Evolutionary conservation across 2,797 vertebrate genomes (phyloP), one percentile per base, ranked within the genome.

Genomic region (Pangasius mekongensis): DNA sequence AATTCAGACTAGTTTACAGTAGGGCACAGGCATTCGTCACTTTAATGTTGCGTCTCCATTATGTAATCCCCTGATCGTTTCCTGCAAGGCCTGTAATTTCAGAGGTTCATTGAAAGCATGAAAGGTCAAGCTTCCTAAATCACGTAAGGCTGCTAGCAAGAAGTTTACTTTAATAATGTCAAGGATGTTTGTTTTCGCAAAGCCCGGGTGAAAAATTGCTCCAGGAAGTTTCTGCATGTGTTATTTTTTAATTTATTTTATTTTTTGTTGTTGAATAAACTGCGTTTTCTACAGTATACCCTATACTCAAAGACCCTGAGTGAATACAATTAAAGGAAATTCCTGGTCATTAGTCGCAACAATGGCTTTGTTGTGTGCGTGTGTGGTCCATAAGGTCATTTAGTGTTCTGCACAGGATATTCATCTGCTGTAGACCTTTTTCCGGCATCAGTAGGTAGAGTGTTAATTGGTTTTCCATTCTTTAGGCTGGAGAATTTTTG

Each of bases 1-100:
- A 36, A 74, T 84, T 86, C 54, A 24, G 4, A 18, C 5, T 74
- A n/a, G 89, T 89, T 89, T 83, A 73, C 39, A 36, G 69, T 74
- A 82, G 49, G 52, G 56, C 82, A 43, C 47, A 14, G 18, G 16
- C 36, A 7, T 64, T 49, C 2, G 49, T 88, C 49, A 86, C 33
- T 36, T 78, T 76, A 62, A 73, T 77, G 82, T 77, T 60, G 18
- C 71, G 30, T 80, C 84, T 71, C 47, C 69, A 20, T 83, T 30
- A 76, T 16, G 24, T 18, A 43, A 62, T 18, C 56, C 58, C 22
- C 1, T 43, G 58, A 62, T 8, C 36, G 36, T 16, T 82, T 62
- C 24, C 80, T 43, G 33, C 22, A 4, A 43, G 3, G 80, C 56
- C 33, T 82, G 56, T 60, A 27, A 82, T 64, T 62, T 82, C 36